Conservation (phyloP, 1,140 invertebrate genomes). For the Pygmarrhopalites habei region DNA sequence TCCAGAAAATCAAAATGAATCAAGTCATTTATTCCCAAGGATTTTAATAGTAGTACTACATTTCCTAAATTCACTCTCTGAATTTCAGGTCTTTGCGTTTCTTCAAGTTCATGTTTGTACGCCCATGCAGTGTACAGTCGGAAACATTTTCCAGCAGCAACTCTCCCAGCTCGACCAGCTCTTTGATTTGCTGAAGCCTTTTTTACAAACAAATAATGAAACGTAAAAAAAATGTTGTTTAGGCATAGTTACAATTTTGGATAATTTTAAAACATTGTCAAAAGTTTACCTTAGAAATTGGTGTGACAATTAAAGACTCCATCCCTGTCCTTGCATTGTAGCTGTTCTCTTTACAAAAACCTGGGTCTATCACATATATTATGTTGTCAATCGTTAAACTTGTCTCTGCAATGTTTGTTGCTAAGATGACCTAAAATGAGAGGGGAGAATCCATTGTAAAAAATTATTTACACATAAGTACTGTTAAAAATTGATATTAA, state of each 20-base stretch:
- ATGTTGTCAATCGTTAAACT: conserved; percentile 99
- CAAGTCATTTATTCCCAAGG: conserved; percentile 93
- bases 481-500: background rate
- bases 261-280: background rate
- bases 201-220: conserved; percentile 26
- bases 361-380: conserved; percentile 97
- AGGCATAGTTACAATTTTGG: background rate
- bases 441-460: conserved; percentile 35
- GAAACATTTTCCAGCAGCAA: conserved; percentile 95
- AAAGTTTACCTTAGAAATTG: conserved; percentile 75
- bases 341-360: conserved; percentile 98
- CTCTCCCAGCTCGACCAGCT: conserved; percentile 83
- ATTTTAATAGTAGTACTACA: conserved; percentile 93
- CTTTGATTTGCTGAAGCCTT: conserved; percentile 85
- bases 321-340: conserved; percentile 97
- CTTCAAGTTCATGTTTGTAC: conserved; percentile 95
- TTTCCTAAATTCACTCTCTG: conserved; percentile 97
- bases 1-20: conserved; percentile 98
- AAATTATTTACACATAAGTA: background rate
- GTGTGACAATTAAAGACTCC: conserved; percentile 95
- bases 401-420: conserved; percentile 99
- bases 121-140: conserved; percentile 94
- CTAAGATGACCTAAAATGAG: conserved; percentile 91
- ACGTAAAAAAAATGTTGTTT: background rate
- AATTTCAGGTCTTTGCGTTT: conserved; percentile 96